Evolutionary conservation across 2,113 vertebrate genomes (phyloP).

Genomic region (Coryphaenoides rupestris): DNA sequence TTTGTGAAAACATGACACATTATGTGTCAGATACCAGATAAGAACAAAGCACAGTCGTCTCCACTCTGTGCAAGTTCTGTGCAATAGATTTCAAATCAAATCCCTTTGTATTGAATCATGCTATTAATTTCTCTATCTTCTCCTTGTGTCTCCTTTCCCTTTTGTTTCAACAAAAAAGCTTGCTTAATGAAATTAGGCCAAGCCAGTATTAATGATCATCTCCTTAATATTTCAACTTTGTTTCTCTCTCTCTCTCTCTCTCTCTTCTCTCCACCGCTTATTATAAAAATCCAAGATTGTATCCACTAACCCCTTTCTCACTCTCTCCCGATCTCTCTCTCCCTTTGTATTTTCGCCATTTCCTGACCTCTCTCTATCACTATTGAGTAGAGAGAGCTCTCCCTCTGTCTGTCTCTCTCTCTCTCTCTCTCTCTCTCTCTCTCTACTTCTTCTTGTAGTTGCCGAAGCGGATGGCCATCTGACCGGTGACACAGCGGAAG

Average conservation of each 20-base stretch:
- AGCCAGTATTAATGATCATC: slow-evolving; percentile 28
- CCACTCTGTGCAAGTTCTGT: slow-evolving; percentile 50
- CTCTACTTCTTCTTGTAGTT: slow-evolving; percentile 89
- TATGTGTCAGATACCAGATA: slow-evolving; percentile 15
- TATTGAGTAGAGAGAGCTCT: no score
- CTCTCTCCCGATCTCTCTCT: background rate
- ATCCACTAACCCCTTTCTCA: slow-evolving; percentile 25
- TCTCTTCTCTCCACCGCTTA: slow-evolving; percentile 25
- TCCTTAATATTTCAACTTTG: slow-evolving; percentile 26
- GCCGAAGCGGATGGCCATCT: slow-evolving; percentile 85
- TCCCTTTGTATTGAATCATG: slow-evolving; percentile 19
- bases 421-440: slow-evolving; percentile 10
- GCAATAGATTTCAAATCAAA: slow-evolving; percentile 30
- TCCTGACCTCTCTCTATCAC: background rate
- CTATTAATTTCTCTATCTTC: slow-evolving; percentile 19
- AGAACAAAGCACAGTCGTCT: slow-evolving; percentile 33
- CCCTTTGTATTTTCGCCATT: background rate
- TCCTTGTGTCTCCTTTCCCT: slow-evolving; percentile 19
- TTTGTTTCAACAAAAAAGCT: slow-evolving; percentile 13
- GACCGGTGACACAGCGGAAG: slow-evolving; percentile 84
- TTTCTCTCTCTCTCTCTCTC: slow-evolving; percentile 19
- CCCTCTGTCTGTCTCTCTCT: slow-evolving; percentile 12
- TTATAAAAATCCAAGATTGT: slow-evolving; percentile 35
- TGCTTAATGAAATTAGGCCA: background rate
- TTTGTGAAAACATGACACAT: no score